phyloP scores from a whole-genome alignment of 2,888 invertebrate species.

The Lochmaea crataegi region DNA sequence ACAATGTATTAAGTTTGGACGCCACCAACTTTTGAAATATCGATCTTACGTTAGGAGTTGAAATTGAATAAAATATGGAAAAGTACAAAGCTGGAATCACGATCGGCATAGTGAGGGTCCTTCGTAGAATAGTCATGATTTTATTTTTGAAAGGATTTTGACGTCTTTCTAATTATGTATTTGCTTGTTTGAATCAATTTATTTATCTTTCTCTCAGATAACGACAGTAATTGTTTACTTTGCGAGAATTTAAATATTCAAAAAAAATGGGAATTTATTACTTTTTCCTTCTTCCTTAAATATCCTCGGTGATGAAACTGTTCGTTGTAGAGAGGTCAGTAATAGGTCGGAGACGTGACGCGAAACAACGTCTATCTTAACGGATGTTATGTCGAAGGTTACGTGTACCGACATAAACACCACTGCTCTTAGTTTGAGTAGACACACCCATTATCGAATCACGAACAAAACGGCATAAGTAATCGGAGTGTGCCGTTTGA shows the following conservation, averaged over 20 bases:
- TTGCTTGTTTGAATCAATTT: too few species aligned
- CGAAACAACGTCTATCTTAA: slow-evolving; percentile 33
- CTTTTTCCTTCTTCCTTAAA: not conserved
- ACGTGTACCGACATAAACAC: slow-evolving; percentile 14
- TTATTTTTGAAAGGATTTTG: too few species aligned
- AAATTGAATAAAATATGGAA: too few species aligned
- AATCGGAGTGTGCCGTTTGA: slow-evolving; percentile 14
- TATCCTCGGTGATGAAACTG: slow-evolving; percentile 20
- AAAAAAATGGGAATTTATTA: not conserved
- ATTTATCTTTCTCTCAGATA: too few species aligned
- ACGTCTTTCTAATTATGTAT: too few species aligned
- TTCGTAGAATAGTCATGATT: too few species aligned
- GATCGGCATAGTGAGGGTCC: too few species aligned
- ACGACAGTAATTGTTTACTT: not conserved
- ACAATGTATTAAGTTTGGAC: too few species aligned
- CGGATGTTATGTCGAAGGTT: slow-evolving; percentile 40
- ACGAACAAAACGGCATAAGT: slow-evolving; percentile 4
- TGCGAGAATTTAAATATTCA: not conserved
- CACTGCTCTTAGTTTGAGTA: slow-evolving; percentile 16
- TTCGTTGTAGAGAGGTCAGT: slow-evolving; percentile 32
- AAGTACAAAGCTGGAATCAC: too few species aligned
- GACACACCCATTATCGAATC: slow-evolving; percentile 14
- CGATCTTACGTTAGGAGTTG: too few species aligned
- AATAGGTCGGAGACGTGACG: slow-evolving; percentile 40
- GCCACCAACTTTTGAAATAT: too few species aligned